Conservation (phyloP, 2,797 vertebrate genomes). For the Rhadinocentrus ornatus region DNA sequence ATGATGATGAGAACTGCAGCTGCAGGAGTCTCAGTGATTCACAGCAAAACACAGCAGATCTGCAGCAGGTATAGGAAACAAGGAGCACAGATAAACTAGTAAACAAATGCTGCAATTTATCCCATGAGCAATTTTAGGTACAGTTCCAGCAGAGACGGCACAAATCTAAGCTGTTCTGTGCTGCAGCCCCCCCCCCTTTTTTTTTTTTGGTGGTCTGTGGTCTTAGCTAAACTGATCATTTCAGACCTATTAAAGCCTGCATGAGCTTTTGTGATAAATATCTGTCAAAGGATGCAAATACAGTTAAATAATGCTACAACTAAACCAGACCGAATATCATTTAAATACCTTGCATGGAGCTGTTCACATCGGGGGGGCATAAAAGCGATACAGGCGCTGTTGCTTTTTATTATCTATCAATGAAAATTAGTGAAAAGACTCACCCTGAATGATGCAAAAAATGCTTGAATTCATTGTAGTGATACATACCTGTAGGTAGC, state of each 20-base stretch:
- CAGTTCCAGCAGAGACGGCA: constrained; percentile 19
- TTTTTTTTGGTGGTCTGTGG: constrained; percentile 11
- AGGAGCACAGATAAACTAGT: constrained; percentile 35
- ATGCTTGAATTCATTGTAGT: constrained; percentile 12
- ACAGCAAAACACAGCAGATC: constrained; percentile 50
- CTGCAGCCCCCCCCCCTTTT: background rate
- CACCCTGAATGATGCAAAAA: background rate
- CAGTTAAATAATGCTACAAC: constrained; percentile 32
- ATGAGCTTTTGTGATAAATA: constrained; percentile 1
- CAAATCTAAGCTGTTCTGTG: constrained; percentile 11
- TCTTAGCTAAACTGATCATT: constrained; percentile 32
- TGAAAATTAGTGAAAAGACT: background rate
- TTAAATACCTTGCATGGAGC: constrained; percentile 18
- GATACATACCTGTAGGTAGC: constrained; percentile 77
- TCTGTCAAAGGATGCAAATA: constrained; percentile 18
- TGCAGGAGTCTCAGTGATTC: constrained; percentile 49
- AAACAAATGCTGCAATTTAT: constrained; percentile 46
- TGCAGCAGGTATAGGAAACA: constrained; percentile 57
- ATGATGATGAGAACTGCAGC: constrained; percentile 48
- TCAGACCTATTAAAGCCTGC: constrained; percentile 8
- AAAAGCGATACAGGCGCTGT: constrained; percentile 10
- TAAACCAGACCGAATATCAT: constrained; percentile 15
- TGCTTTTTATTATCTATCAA: background rate
- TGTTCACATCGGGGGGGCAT: constrained; percentile 8
- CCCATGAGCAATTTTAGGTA: constrained; percentile 27